Evolutionary conservation across 1,140 invertebrate species (phyloP).

Genomic region (Atta colombica): DNA sequence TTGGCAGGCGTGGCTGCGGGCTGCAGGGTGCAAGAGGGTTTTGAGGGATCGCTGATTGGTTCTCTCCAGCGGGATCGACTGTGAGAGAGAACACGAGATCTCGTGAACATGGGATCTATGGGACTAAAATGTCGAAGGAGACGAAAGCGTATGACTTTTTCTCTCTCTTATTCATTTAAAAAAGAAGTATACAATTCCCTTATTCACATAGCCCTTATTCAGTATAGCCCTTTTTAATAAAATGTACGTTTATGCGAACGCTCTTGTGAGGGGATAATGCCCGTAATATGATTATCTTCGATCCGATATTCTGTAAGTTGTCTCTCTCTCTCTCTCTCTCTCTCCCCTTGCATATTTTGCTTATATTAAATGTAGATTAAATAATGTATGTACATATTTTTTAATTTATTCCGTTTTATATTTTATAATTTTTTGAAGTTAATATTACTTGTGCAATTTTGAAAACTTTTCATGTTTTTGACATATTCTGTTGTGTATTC

Average conservation of each 20-base stretch:
- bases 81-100: conserved; percentile 59
- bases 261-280: conserved; percentile 67
- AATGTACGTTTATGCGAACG: conserved; percentile 83
- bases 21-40: conserved; percentile 80
- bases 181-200: conserved; percentile 1
- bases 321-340: neutral
- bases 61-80: conserved; percentile 75
- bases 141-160: conserved; percentile 56
- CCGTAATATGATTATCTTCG: conserved; percentile 70
- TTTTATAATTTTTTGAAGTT: neutral
- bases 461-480: neutral
- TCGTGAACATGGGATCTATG: conserved; percentile 58
- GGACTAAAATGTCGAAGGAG: conserved; percentile 61
- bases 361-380: neutral
- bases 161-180: neutral
- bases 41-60: conserved; percentile 84
- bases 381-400: neutral
- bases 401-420: neutral
- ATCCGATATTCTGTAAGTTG: neutral
- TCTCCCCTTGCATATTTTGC: neutral
- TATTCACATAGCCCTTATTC: conserved; percentile 52
- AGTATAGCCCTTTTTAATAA: conserved; percentile 78
- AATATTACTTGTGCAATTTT: neutral
- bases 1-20: conserved; percentile 86
- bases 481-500: neutral